Base-by-base conservation (phyloP, 2,888 invertebrate genomes). In the Colletes collaris region DNA sequence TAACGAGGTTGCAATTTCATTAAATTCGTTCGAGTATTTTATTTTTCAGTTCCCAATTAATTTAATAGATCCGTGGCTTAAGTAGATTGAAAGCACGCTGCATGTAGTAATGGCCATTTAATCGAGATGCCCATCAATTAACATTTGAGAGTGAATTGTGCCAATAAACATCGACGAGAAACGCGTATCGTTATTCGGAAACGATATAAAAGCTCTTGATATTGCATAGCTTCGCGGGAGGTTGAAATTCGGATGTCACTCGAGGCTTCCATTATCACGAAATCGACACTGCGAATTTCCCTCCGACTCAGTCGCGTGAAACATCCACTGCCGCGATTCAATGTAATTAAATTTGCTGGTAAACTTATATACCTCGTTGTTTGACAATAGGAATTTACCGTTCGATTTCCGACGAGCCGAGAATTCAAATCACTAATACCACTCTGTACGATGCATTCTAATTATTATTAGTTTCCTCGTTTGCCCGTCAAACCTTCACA, bases 261-360 rank as follows among this genome's bases (percentile, higher is more conserved):
- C 37, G 4, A 10, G 10, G 40, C 46, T 40, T 3, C 5, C 11
- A 55, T 46, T 60, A 50, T 55, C 4, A 10, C 19, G 19, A 65
- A 60, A 65, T 60, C 64, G 13, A 56, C 10, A 40, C 46, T 11
- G 40, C 6, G 53, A 59, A 58, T 58, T 52, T 63, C 46, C 40
- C 40, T 7, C 1, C 35, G 4, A 19, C 16, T 6, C 6, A 3
- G 2, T 50, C 37, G 49, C 10, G 8, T 7, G 8, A 1, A 46
- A 46, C 44, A 40, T 40, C 6, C 6, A 8, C 44, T 3, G 19
- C 4, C 53, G 10, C 19, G 60, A 66, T 66, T 44, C n/a, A n/a
- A 6, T 13, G 52, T n/a, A 40, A 64, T 71, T 64, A 40, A 64
- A 49, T 10, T 46, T 64, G 13, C 46, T 27, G 11, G 27, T 46